Percentiles rank a stretch among this genome's conserved stretches.
phyloP scores from a whole-genome alignment of 2,113 vertebrate species.

The Sylvietta virens region DNA sequence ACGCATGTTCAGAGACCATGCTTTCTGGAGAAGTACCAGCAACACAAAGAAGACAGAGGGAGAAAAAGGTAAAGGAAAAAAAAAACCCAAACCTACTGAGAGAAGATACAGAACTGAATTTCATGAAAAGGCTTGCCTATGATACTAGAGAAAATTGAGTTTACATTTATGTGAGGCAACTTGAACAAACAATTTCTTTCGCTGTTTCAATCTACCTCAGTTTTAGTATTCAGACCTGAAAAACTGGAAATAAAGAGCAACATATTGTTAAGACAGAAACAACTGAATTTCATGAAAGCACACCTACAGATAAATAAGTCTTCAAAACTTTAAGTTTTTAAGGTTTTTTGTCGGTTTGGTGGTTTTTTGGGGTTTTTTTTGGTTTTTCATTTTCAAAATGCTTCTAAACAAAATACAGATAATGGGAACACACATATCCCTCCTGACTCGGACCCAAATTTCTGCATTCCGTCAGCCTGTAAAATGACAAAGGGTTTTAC shows the following conservation, averaged over 20 bases:
- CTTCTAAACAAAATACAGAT: neutral
- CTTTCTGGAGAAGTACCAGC: neutral
- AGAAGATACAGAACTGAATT: neutral
- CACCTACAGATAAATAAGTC: neutral
- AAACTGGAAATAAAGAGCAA: neutral
- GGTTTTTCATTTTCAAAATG: neutral
- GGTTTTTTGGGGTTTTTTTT: neutral
- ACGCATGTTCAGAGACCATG: neutral
- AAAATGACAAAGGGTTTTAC: neutral
- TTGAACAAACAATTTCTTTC: neutral
- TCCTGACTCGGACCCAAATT: neutral
- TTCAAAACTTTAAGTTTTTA: neutral
- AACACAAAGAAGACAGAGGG: neutral
- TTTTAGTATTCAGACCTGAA: neutral
- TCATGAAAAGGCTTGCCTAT: neutral
- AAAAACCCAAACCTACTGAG: neutral
- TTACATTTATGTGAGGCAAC: neutral
- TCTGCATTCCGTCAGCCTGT: neutral
- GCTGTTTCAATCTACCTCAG: neutral
- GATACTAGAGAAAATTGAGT: neutral
- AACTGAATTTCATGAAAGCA: neutral
- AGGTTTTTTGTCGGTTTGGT: neutral
- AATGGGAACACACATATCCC: neutral
- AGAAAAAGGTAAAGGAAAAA: neutral
- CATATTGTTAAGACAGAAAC: neutral